These are phyloP conservation scores for Sitta carolinensis DNA, from an alignment of 2,797 vertebrate genomes.

Conservation along the genomic window DNA sequence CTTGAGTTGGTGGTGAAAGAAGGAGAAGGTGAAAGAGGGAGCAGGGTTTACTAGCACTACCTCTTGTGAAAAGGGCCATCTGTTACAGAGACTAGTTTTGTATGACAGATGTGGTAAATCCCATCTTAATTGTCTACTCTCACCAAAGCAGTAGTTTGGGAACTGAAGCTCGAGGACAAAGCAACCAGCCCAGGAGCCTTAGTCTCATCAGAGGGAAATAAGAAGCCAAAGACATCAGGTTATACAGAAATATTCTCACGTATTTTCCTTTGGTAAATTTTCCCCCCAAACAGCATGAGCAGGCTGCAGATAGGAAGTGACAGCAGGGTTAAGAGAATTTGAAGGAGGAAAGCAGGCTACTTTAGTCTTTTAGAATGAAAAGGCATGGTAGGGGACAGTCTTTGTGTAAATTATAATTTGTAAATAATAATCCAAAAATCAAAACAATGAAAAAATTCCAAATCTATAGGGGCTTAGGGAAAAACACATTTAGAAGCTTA, in stretches of 20 bases:
- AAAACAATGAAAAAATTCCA: neutral
- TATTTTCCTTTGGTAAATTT: neutral
- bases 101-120: neutral
- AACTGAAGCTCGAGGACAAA: neutral
- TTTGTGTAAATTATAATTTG: neutral
- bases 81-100: neutral
- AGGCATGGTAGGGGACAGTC: neutral
- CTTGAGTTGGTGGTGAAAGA: neutral
- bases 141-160: neutral
- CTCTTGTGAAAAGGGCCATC: neutral
- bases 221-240: neutral
- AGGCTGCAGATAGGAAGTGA: neutral
- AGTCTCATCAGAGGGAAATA: neutral
- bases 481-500: neutral
- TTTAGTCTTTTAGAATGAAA: neutral
- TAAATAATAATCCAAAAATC: neutral
- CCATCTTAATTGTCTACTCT: neutral
- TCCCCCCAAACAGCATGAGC: accelerated
- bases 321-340: neutral
- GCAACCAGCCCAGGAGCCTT: neutral
- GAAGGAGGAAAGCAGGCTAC: neutral
- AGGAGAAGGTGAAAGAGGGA: neutral
- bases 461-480: neutral
- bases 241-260: neutral
- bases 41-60: neutral